Conservation (phyloP, 1,140 invertebrate species). For the Arctopsyche grandis region DNA sequence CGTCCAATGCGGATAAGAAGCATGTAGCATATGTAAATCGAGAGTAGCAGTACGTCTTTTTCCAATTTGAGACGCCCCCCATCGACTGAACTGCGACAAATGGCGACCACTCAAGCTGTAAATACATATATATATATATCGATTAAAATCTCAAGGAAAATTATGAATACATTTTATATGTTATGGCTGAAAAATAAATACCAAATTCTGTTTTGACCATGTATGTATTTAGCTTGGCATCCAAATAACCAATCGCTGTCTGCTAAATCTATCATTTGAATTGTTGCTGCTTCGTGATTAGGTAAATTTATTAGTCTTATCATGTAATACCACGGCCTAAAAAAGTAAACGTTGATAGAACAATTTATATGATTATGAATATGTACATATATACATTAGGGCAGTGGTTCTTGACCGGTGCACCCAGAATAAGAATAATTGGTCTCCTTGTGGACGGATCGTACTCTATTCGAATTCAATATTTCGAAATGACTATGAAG, state of each 20-base stretch:
- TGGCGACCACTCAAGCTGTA: conserved; percentile 63
- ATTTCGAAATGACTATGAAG: no score
- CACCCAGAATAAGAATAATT: no score
- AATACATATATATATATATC: conserved; percentile 36
- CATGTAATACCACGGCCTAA: conserved; percentile 69
- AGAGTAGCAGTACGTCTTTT: conserved; percentile 70
- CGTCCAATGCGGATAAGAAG: conserved; percentile 68
- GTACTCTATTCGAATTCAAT: no score
- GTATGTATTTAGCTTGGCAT: conserved; percentile 69
- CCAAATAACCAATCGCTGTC: conserved; percentile 78
- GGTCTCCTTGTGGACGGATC: no score
- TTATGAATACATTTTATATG: not conserved
- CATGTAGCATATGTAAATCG: conserved; percentile 70
- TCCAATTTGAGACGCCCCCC: conserved; percentile 59
- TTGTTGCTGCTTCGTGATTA: conserved; percentile 66
- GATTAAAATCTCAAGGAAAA: conserved; percentile 49
- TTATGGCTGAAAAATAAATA: conserved; percentile 58
- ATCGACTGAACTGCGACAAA: conserved; percentile 71
- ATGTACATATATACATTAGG: no score
- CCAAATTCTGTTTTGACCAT: conserved; percentile 71
- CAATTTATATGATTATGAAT: no score
- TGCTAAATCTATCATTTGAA: conserved; percentile 72
- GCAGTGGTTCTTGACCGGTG: no score
- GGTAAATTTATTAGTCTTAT: conserved; percentile 67
- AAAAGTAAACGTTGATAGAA: no score